Conservation (phyloP, 1,140 invertebrate genomes). For the Pseudomyrmex dendroicus region DNA sequence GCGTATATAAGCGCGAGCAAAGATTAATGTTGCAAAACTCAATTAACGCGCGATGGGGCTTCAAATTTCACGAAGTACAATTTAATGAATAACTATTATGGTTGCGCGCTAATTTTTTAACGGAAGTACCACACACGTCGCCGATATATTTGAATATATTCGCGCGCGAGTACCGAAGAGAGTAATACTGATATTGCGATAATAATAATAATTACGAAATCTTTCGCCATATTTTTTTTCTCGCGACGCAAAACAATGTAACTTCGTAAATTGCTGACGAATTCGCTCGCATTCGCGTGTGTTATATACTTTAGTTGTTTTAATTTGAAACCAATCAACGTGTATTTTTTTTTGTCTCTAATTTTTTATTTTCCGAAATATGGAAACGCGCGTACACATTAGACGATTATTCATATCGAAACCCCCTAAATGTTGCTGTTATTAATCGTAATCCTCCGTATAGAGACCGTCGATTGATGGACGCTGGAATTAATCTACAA, state of each 20-base stretch:
- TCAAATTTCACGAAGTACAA: conserved; percentile 12
- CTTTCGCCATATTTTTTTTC: not conserved
- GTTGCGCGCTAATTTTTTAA: conserved; percentile 15
- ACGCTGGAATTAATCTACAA: conserved; percentile 61
- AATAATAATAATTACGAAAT: conserved; percentile 15
- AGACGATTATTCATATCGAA: conserved; percentile 55
- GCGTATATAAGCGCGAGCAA: not conserved
- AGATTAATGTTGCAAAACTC: conserved; percentile 22
- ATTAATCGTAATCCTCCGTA: conserved; percentile 60
- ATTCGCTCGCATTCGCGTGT: not conserved
- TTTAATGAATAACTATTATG: not conserved
- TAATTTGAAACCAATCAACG: not conserved
- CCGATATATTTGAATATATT: conserved; percentile 3
- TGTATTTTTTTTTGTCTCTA: not conserved
- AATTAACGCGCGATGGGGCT: not conserved
- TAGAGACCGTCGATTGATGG: conserved; percentile 51
- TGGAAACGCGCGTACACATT: not conserved
- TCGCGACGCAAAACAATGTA: not conserved
- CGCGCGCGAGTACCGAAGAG: conserved; percentile 17
- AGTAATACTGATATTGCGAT: conserved; percentile 10
- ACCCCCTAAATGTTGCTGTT: conserved; percentile 22
- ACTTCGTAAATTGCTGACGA: not conserved
- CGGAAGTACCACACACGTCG: conserved; percentile 11
- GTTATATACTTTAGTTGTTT: not conserved
- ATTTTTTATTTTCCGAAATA: not conserved